These are phyloP conservation scores for Amphipyra tragopoginis DNA, from an alignment of 2,888 invertebrate genomes.

Conservation along the genomic window DNA sequence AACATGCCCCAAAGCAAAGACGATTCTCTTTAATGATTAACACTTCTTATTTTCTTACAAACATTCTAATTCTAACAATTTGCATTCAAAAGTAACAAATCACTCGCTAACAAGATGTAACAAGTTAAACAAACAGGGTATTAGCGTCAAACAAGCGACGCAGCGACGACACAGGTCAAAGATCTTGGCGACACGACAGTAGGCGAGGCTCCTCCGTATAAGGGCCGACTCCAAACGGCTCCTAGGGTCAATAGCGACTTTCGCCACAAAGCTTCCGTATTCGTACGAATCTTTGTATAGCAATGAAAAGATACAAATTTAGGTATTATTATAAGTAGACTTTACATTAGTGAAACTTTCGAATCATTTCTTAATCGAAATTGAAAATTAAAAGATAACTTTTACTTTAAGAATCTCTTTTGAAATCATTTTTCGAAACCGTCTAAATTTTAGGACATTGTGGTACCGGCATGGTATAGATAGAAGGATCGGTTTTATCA, in stretches of 20 bases:
- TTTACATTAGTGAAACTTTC: too few relatives aligned
- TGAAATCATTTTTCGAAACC: too few relatives aligned
- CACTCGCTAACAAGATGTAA: slow-evolving; percentile 46
- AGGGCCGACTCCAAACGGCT: slow-evolving; percentile 73
- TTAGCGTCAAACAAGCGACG: slow-evolving; percentile 29
- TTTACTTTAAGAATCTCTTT: too few relatives aligned
- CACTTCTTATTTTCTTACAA: not conserved
- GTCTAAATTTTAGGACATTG: too few relatives aligned
- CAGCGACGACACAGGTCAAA: slow-evolving; percentile 49
- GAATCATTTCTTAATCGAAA: too few relatives aligned
- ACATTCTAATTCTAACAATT: slow-evolving; percentile 23
- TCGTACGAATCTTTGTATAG: too few relatives aligned
- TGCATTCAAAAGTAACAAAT: slow-evolving; percentile 25
- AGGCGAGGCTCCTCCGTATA: slow-evolving; percentile 51
- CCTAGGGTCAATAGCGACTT: slow-evolving; percentile 63
- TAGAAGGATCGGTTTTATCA: not conserved
- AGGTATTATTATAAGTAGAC: too few relatives aligned
- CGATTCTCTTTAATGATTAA: not conserved
- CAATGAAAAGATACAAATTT: too few relatives aligned
- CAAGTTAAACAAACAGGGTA: slow-evolving; percentile 41
- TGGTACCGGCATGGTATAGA: too few relatives aligned
- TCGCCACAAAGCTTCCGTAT: slow-evolving; percentile 53
- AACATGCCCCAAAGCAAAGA: too few relatives aligned
- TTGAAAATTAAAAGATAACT: too few relatives aligned
- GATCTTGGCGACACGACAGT: slow-evolving; percentile 43